Evolutionary conservation across 2,888 invertebrate species (phyloP), one percentile per base, ranked within the genome.

Genomic region (Pegoplata infirma): DNA sequence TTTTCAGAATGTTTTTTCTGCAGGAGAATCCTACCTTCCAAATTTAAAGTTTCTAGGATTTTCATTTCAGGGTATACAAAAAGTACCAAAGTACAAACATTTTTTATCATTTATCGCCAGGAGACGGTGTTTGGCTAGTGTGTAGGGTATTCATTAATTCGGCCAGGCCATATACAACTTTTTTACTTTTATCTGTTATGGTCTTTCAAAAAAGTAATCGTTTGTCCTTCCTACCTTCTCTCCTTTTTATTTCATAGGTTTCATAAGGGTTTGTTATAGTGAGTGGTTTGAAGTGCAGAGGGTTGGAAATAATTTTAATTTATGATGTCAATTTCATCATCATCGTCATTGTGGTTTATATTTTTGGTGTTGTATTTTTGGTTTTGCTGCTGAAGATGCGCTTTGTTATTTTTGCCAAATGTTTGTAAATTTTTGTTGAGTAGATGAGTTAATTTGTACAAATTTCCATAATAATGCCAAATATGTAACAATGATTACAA

Each of bases 251-350:
- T 55, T 36, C 46, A 61, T 23, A 75, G 71, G 66, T 75, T 79
- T 76, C n/a, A n/a, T 75, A 61, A 56, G 71, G 79, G 75, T 79
- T 79, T 79, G 61, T 76, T 67, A 12, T 46, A 55, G 59, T 44
- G 59, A 55, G 59, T 44, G 59, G 72, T 61, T 73, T 66, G 74
- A 86, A 86, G 86, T 87, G 86, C 85, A 88, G 87, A 87, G 86
- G 88, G 89, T 85, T 89, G 87, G 88, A 87, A 88, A 86, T 88
- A 88, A 88, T 88, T 86, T 86, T 87, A 87, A 89, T 89, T 89
- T 89, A 88, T 89, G 86, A 84, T 85, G 82, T 85, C 87, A 85
- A 85, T 86, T 87, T 85, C 21, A 16, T 36, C 66, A 63, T 78
- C 69, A 66, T 67, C 21, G 19, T 36, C 66, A 63, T 78, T 74